These are phyloP conservation scores for Pachypanchax playfairii DNA, from an alignment of 2,113 vertebrate species.

Conservation along the genomic window DNA sequence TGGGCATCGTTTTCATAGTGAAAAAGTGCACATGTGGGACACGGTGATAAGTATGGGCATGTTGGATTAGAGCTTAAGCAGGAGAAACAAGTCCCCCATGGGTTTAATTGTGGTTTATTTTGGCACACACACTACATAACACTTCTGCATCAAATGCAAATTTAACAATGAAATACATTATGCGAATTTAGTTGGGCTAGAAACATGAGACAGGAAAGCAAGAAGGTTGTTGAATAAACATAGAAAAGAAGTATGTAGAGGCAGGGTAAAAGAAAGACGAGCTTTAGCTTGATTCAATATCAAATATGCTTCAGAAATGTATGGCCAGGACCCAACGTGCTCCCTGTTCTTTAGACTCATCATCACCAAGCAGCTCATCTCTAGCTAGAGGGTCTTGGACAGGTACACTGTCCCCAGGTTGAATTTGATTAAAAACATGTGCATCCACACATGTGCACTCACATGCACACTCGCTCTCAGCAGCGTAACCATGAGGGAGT, in stretches of 20 bases:
- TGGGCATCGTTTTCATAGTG: constrained; percentile 73
- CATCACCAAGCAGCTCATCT: constrained; percentile 51
- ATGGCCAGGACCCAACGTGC: constrained; percentile 53
- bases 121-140: constrained; percentile 60
- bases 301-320: constrained; percentile 52
- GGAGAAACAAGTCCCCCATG: constrained; percentile 62
- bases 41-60: constrained; percentile 69
- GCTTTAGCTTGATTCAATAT: constrained; percentile 32
- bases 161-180: constrained; percentile 71
- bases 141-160: constrained; percentile 74
- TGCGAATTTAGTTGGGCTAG: constrained; percentile 56
- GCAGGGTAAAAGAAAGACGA: constrained; percentile 10
- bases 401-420: constrained; percentile 45
- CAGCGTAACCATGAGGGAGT: constrained; percentile 1
- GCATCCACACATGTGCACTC: neutral
- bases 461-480: neutral
- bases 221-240: constrained; percentile 57
- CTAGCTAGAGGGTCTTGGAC: constrained; percentile 41
- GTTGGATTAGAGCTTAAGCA: constrained; percentile 69
- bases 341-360: constrained; percentile 58
- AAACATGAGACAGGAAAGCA: constrained; percentile 50
- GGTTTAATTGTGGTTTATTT: constrained; percentile 76
- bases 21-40: constrained; percentile 76
- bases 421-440: constrained; percentile 51
- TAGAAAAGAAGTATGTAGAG: constrained; percentile 28